A percentile compares a stretch with the other conserved stretches of the same genome.
Evolutionary conservation across 2,797 vertebrate species (phyloP).

Genomic region (Peromyscus eremicus): DNA sequence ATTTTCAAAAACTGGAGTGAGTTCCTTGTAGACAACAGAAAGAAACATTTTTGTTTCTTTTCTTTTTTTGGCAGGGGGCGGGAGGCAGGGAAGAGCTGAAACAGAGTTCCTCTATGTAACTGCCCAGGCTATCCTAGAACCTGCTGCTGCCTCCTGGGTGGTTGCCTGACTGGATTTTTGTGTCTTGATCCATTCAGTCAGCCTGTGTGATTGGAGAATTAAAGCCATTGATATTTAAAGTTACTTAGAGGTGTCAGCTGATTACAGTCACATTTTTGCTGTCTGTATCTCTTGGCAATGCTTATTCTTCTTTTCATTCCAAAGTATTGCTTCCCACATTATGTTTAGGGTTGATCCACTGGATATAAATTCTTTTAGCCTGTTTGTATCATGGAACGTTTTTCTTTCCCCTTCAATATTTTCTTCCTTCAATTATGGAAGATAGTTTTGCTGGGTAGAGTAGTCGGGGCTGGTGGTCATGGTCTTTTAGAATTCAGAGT

Average conservation of each 20-base stretch:
- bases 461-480: not conserved
- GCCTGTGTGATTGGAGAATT: not conserved
- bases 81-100: too few relatives aligned
- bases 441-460: not conserved
- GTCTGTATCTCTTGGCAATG: not conserved
- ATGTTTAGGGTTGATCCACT: not conserved
- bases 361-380: not conserved
- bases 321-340: not conserved
- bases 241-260: not conserved
- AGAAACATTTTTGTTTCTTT: not conserved
- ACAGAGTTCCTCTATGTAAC: too few relatives aligned
- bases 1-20: not conserved
- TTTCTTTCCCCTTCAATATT: not conserved
- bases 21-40: not conserved
- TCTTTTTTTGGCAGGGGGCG: too few relatives aligned
- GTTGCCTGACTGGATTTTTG: not conserved
- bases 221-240: not conserved
- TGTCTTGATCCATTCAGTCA: not conserved
- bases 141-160: too few relatives aligned
- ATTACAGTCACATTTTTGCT: not conserved
- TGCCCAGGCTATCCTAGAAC: too few relatives aligned
- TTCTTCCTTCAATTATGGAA: not conserved
- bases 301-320: not conserved
- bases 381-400: not conserved
- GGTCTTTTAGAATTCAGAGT: not conserved